Evolutionary conservation across 1,140 invertebrate genomes (phyloP).

Genomic region (Eupristina koningsbergeri): DNA sequence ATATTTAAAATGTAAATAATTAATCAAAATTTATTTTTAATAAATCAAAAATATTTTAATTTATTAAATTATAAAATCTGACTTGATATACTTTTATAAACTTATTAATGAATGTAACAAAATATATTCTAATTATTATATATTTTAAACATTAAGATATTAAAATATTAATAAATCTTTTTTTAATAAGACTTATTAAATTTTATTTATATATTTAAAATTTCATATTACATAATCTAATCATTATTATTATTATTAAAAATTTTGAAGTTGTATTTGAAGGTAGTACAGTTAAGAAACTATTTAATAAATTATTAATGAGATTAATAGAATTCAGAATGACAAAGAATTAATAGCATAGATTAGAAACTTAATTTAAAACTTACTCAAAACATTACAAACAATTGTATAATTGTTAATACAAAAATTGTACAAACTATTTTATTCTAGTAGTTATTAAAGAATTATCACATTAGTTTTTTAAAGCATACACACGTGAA

Average conservation of each 20-base stretch:
- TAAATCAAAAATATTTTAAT: too few species aligned
- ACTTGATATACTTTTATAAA: too few species aligned
- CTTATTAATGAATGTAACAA: too few species aligned
- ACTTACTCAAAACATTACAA: slow-evolving; percentile 26
- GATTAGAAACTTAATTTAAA: slow-evolving; percentile 26
- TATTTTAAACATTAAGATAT: too few species aligned
- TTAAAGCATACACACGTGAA: slow-evolving; percentile 6
- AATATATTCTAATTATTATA: too few species aligned
- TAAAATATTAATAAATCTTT: too few species aligned
- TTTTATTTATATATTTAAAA: slow-evolving; percentile 25
- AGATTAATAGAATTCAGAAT: slow-evolving; percentile 11
- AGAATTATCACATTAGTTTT: neutral
- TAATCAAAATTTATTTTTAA: too few species aligned
- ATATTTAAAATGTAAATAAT: too few species aligned
- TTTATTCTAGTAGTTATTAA: slow-evolving; percentile 11
- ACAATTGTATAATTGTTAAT: too few species aligned
- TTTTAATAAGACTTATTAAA: neutral
- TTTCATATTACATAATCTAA: neutral
- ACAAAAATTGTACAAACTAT: slow-evolving; percentile 12
- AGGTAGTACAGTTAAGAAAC: slow-evolving; percentile 31
- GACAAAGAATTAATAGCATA: slow-evolving; percentile 16
- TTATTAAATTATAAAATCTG: too few species aligned
- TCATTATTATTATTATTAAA: slow-evolving; percentile 18
- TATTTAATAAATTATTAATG: slow-evolving; percentile 35
- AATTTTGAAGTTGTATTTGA: slow-evolving; percentile 32